Base-by-base conservation (phyloP, 1,140 invertebrate species). In the Bombus waltoni region DNA sequence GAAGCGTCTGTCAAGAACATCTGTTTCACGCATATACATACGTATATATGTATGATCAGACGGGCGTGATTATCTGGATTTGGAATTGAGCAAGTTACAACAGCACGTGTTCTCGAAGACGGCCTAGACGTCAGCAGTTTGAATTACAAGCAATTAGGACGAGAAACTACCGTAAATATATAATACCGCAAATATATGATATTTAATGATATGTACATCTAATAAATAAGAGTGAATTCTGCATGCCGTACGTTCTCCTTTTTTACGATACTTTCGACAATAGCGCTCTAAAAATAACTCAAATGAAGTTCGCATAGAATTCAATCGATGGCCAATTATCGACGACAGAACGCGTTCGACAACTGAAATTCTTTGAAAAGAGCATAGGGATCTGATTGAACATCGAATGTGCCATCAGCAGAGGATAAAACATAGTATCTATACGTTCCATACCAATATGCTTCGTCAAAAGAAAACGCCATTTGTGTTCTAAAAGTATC, bases 71-170 rank as follows among this genome's bases (percentile, higher is more conserved):
- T 78, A 25, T 53, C 42, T 28, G 57, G 57, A 62, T 78, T 65
- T 25, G 38, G 18, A 18, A 78, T 78, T 65, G n/a, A 42, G 59
- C 75, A 66, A 44, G 57, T 42, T 66, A 32, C 40, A 18, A 42
- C 28, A 78, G 59, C 59, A 42, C 18, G 18, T 65, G 75, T 11
- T 78, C 57, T 42, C 13, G 57, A 40, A 32, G 57, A 62, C 57
- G 57, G 42, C 42, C 38, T 57, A 78, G n/a, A 78, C 42, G 75
- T 42, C 59, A 65, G 59, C 57, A 40, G 3, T 15, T 62, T 28
- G 75, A 18, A 47, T 1, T 15, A 76, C n/a, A n/a, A 22, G 38
- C 59, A 78, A 78, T 78, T 78, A 65, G 40, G 9, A 78, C 15
- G 35, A 65, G n/a, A 13, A 42, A 22, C 59, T 44, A n/a, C 9